Evolutionary conservation across 2,888 invertebrate species (phyloP), one percentile per base, ranked within the genome.

Genomic region (Dynastes tityus): DNA sequence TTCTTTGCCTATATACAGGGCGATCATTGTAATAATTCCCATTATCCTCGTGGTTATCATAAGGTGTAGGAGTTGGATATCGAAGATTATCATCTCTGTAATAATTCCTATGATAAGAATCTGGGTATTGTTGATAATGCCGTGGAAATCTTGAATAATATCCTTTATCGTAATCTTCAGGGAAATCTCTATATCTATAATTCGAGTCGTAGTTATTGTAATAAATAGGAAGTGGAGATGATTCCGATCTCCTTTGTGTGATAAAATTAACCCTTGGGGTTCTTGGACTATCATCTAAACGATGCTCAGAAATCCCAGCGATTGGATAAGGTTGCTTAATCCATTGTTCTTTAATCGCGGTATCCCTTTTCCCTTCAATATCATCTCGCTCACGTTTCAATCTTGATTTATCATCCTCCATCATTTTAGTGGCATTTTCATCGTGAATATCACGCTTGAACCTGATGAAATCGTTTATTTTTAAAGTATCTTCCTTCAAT

Each of bases 231-330:
- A 81, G 80, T 64, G 83, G 83, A 13, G 83, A 81, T 8, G 83
- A 91, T 80, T 92, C 86, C 0, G 83, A 82, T 75, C 86, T 83
- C 64, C 85, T 83, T 65, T 80, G 91, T 0, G 93, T 93, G 13
- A 93, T 92, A 83, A 93, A 93, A 86, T 93, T 92, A 0, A 93
- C 92, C 83, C 92, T 87, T 0, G 93, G 93, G 87, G 92, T 92
- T 82, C 93, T 88, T 2, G 92, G 90, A 84, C 90, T 91, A 27
- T 92, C 92, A 78, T 91, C 91, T 2, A 90, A 90, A 0, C 91
- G 90, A 77, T 86, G 86, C n/a, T 90, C 88, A 49, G 77, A 81
- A 27, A 87, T 87, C 61, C 80, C 80, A 64, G 84, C 86, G 13
- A 88, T 88, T 1, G 91, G 91, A 83, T 90, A 91, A 2, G 92